These are phyloP conservation scores for Hephaestus fuliginosus DNA, from an alignment of 2,797 vertebrate genomes.

Conservation along the genomic window DNA sequence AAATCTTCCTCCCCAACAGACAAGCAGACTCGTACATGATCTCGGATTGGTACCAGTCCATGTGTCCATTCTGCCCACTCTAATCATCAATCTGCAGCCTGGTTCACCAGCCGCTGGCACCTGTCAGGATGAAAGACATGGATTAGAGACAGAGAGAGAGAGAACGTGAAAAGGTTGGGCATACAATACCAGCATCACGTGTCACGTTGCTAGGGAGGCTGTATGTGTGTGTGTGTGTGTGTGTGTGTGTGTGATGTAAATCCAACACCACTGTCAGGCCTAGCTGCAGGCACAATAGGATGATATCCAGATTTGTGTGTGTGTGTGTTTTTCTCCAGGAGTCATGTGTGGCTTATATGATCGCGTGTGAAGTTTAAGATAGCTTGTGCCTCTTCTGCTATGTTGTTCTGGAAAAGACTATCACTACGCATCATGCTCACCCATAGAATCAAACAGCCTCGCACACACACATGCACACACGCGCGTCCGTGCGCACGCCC, in stretches of 20 bases:
- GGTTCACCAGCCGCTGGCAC: constrained; percentile 79
- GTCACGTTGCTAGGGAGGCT: constrained; percentile 76
- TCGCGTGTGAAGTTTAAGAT: constrained; percentile 71
- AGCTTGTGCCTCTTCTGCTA: constrained; percentile 66
- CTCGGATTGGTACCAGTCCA: constrained; percentile 74
- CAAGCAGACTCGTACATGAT: constrained; percentile 60
- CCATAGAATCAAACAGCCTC: constrained; percentile 63
- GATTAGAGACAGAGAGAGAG: constrained; percentile 78
- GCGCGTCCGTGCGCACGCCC: constrained; percentile 22
- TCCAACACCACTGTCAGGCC: constrained; percentile 78
- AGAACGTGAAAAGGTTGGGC: constrained; percentile 78
- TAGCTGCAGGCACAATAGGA: constrained; percentile 75
- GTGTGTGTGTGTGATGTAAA: constrained; percentile 65
- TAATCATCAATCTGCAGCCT: constrained; percentile 79
- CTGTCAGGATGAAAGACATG: constrained; percentile 83
- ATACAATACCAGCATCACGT: constrained; percentile 76
- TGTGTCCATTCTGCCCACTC: constrained; percentile 76
- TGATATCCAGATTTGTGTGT: constrained; percentile 73
- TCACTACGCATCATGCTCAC: constrained; percentile 77
- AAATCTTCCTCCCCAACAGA: constrained; percentile 39
- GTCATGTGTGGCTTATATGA: constrained; percentile 69
- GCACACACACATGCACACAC: constrained; percentile 35
- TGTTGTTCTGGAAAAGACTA: constrained; percentile 74
- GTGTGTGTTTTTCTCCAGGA: constrained; percentile 43
- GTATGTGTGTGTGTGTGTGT: constrained; percentile 39